phyloP scores from a whole-genome alignment of 2,888 invertebrate species.

The Diarsia dahlii region DNA sequence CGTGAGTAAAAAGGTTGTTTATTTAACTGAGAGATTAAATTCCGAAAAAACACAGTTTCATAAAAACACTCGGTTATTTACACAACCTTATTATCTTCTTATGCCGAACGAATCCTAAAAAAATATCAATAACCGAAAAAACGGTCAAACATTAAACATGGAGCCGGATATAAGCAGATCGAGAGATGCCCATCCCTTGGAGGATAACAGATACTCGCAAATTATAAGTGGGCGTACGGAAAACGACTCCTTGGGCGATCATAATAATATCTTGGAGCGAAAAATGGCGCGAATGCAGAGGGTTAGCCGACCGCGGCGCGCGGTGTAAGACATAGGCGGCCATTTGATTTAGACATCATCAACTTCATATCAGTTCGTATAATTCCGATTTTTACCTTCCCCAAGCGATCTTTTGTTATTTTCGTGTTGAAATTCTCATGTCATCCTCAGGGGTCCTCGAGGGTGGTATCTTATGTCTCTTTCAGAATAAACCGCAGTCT shows the following conservation, averaged over 20 bases:
- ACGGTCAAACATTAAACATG: slow-evolving; percentile 75
- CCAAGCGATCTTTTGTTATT: slow-evolving; percentile 16
- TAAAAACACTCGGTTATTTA: slow-evolving; percentile 55
- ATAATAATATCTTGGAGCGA: slow-evolving; percentile 86
- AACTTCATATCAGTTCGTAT: slow-evolving; percentile 3
- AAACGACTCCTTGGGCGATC: slow-evolving; percentile 87
- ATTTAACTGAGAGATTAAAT: slow-evolving; percentile 41
- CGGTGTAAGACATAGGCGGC: slow-evolving; percentile 52
- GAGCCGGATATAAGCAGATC: slow-evolving; percentile 74
- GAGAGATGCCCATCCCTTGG: slow-evolving; percentile 72
- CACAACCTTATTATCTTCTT: slow-evolving; percentile 57
- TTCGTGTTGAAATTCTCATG: slow-evolving; percentile 1
- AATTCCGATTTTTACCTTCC: slow-evolving; percentile 11
- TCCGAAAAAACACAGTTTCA: slow-evolving; percentile 15
- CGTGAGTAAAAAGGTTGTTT: slow-evolving; percentile 36
- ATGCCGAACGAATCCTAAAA: slow-evolving; percentile 69
- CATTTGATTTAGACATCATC: slow-evolving; percentile 32
- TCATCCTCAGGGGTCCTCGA: slow-evolving; percentile 7
- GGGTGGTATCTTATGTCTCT: not conserved
- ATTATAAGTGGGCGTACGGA: slow-evolving; percentile 84
- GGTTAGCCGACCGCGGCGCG: slow-evolving; percentile 48
- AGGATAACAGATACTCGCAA: slow-evolving; percentile 82
- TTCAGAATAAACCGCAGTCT: slow-evolving; percentile 8
- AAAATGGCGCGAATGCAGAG: slow-evolving; percentile 80
- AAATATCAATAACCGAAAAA: slow-evolving; percentile 74